phyloP scores from a whole-genome alignment of 2,113 vertebrate genomes.

The Psittacara wagleri region DNA sequence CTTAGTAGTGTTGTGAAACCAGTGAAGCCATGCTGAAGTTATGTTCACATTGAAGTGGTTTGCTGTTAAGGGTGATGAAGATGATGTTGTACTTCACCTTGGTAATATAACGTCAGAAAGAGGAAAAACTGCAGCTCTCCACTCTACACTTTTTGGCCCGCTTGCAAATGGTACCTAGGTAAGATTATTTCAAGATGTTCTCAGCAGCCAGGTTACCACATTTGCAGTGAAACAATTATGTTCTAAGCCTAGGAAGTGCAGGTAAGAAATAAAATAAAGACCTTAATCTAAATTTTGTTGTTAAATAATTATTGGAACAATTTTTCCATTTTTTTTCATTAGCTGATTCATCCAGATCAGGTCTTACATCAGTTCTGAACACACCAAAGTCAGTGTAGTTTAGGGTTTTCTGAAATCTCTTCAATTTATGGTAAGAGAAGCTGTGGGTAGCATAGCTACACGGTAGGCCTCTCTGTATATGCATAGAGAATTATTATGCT shows the following conservation, averaged over 20 bases:
- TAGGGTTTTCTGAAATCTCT: not conserved
- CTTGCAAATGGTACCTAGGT: not conserved
- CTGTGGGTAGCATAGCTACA: not conserved
- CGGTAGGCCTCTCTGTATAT: not conserved
- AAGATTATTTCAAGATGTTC: not conserved
- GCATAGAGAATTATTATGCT: not conserved
- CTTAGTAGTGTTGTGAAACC: not conserved
- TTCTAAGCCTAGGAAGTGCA: not conserved
- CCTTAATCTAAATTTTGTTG: not conserved
- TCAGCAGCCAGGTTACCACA: not conserved
- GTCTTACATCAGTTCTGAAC: not conserved
- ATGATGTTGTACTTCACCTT: not conserved
- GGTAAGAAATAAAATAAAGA: not conserved
- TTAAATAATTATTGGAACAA: not conserved
- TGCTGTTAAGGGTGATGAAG: not conserved
- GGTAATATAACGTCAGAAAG: not conserved
- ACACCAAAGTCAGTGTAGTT: not conserved
- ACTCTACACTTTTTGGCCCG: not conserved
- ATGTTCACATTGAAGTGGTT: not conserved
- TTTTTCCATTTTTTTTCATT: not conserved
- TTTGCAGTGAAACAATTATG: constrained; percentile 32
- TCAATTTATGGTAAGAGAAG: not conserved
- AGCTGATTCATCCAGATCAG: not conserved
- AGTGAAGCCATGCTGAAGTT: not conserved
- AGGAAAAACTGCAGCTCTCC: not conserved